phyloP scores from a whole-genome alignment of 2,797 vertebrate species.

The Eulemur rubriventer region DNA sequence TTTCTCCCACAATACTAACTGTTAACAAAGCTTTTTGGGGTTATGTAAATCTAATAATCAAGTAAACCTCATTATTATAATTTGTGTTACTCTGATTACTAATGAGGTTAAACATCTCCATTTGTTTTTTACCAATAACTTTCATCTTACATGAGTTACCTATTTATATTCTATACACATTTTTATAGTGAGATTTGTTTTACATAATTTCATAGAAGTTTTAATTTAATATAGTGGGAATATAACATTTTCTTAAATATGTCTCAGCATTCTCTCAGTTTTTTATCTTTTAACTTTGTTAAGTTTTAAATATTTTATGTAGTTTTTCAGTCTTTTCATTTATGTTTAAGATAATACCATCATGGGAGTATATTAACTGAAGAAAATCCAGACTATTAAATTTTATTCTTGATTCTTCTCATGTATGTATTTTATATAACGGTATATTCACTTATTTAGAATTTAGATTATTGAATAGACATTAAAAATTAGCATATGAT shows the following conservation, averaged over 20 bases:
- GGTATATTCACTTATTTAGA: neutral
- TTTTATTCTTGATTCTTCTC: neutral
- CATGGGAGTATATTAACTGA: neutral
- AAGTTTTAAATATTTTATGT: neutral
- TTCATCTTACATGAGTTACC: neutral
- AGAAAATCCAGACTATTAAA: neutral
- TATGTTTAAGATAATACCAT: neutral
- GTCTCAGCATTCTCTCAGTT: neutral
- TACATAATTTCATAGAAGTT: neutral
- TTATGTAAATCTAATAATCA: neutral
- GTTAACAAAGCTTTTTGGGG: neutral
- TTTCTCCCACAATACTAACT: neutral
- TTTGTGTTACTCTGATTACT: neutral
- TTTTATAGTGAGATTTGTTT: neutral
- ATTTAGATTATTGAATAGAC: neutral
- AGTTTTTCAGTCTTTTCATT: neutral
- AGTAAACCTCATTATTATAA: neutral
- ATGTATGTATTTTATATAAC: neutral
- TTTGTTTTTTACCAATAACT: neutral
- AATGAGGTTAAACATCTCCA: neutral
- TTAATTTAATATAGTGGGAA: neutral
- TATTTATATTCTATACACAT: neutral
- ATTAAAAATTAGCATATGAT: neutral
- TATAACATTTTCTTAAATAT: neutral
- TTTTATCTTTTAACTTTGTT: neutral